A percentile compares a stretch with the other conserved stretches of the same genome.
Conservation (phyloP, 92 coral and sea anemone genomes). For the Siderastrea radians region DNA sequence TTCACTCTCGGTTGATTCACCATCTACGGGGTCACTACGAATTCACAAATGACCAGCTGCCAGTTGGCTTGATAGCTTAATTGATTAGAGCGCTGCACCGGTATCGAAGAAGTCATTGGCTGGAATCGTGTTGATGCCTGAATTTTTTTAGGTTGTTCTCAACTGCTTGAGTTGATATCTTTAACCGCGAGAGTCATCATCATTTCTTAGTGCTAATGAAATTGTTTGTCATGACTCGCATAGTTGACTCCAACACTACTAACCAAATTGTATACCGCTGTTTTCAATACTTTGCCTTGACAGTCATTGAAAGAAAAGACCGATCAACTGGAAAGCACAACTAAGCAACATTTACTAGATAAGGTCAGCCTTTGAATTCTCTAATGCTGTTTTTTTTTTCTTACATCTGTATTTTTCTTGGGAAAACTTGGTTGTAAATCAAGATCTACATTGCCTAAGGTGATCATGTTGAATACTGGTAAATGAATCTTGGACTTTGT, state of each 20-base stretch:
- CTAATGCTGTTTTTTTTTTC: background rate
- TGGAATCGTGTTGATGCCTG: no score
- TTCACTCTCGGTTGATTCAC: no score
- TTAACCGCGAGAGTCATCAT: no score
- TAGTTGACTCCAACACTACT: no score
- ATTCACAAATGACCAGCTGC: no score
- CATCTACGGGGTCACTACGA: no score
- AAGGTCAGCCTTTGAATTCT: conserved; percentile 10
- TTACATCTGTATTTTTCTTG: background rate
- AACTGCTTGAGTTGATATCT: background rate
- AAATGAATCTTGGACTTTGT: no score
- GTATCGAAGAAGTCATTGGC: no score
- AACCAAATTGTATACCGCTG: background rate
- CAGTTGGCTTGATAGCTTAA: no score
- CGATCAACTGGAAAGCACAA: conserved; percentile 33
- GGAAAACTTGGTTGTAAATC: background rate
- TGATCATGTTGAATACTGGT: background rate
- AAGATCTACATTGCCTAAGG: background rate
- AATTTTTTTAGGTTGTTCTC: background rate
- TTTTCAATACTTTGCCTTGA: background rate
- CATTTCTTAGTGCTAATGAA: no score
- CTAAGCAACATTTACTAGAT: conserved; percentile 19
- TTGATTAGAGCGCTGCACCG: no score
- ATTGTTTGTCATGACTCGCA: no score
- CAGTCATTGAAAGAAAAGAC: conserved; percentile 60